Evolutionary conservation across 2,888 invertebrate species (phyloP), one percentile per base, ranked within the genome.

Genomic region (Notocelia uddmanniana): DNA sequence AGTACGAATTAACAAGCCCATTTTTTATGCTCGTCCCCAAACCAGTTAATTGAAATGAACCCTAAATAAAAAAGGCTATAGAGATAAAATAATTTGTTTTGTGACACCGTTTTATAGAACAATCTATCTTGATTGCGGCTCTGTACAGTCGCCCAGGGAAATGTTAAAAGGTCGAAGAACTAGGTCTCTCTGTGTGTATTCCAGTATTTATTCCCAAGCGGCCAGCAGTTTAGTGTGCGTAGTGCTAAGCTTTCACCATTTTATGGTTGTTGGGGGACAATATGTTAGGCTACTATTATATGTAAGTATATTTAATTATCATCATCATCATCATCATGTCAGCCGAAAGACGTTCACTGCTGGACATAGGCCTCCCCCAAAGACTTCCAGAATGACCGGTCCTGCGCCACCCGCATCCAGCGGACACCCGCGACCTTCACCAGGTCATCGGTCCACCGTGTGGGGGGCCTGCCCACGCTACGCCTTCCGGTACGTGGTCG

Each of bases 71-170:
- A 19, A 68, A 72, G 50, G 55, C 67, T 54, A 67, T 67, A 55
- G 54, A 72, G 60, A 72, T 21, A 60, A 72, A 72, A 72, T 72
- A 72, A 72, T 72, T 72, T 72, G 71, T 72, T 55, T 68, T 62
- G 45, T 72, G 68, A 72, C 72, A 62, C 72, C 60, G 48, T 76
- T 78, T 76, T 76, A 79, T 77, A 76, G 73, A 79, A 76, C 78
- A 77, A 84, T 86, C 77, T 83, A 83, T 88, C 85, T 87, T 83
- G 85, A 88, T 86, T 84, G 83, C 80, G 81, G 77, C 79, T 34
- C 34, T 8, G 72, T 72, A 72, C 72, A 72, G 68, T 67, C 72
- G 21, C 34, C 45, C 18, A 41, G 70, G 58, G 58, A 59, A 70
- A 70, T 41, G 41, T 31, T 52, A 58, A 55, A 55, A 21, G 48